phyloP scores from a whole-genome alignment of 2,113 vertebrate genomes.

The Centropristis striata region DNA sequence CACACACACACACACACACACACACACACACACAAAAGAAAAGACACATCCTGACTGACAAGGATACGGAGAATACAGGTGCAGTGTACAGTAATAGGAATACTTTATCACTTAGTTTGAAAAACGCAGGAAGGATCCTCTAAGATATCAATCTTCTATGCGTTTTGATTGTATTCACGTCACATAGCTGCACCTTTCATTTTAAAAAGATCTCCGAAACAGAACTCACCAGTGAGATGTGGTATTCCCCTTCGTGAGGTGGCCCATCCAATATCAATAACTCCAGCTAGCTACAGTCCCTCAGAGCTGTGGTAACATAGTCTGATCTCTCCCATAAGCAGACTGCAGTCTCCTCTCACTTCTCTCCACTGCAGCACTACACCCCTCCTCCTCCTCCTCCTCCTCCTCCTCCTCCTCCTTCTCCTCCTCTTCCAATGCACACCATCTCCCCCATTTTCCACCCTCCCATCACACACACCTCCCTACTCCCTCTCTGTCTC shows the following conservation, averaged over 20 bases:
- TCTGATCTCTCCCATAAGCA: constrained; percentile 81
- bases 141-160: neutral
- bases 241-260: constrained; percentile 58
- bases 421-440: constrained; percentile 65
- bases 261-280: constrained; percentile 75
- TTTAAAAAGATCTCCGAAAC: constrained; percentile 19
- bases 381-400: constrained; percentile 54
- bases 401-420: constrained; percentile 49
- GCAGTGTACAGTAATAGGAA: neutral
- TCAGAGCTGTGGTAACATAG: constrained; percentile 78
- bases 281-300: constrained; percentile 59
- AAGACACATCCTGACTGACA: constrained; percentile 42
- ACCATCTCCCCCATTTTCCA: constrained; percentile 68
- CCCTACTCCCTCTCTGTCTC: constrained; percentile 53
- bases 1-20: neutral
- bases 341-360: constrained; percentile 86
- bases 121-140: constrained; percentile 22
- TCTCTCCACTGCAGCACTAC: constrained; percentile 84
- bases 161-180: constrained; percentile 1
- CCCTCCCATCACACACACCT: constrained; percentile 68
- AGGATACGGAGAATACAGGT: neutral
- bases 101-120: constrained; percentile 42
- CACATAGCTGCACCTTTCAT: constrained; percentile 13
- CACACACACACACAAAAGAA: constrained; percentile 7
- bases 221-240: constrained; percentile 78